Percentiles rank a stretch among this genome's conserved stretches.
Evolutionary conservation across 2,888 invertebrate species (phyloP).

Genomic region (Cantharis flavilabris): DNA sequence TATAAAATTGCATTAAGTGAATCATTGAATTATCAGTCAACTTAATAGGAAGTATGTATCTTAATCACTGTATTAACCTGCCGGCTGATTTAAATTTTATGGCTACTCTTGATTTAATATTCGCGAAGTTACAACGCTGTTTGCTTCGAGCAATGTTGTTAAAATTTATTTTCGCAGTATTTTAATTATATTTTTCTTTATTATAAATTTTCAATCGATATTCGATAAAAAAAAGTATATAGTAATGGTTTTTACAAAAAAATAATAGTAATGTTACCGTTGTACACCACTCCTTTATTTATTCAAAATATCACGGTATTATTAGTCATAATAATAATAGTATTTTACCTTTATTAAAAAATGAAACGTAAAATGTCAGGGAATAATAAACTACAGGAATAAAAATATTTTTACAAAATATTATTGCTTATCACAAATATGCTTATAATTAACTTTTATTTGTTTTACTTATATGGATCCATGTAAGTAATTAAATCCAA

Average conservation of each 20-base stretch:
- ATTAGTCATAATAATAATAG: background rate
- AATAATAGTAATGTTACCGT: conserved; percentile 8
- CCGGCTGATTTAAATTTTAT: background rate
- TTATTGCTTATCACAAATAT: background rate
- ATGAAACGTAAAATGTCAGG: background rate
- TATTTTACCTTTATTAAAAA: background rate
- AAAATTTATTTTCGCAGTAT: background rate
- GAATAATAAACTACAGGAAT: background rate
- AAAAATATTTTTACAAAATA: background rate
- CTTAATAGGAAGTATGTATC: background rate
- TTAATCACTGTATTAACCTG: background rate
- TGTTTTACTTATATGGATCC: background rate
- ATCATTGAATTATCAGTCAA: background rate
- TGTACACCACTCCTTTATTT: conserved; percentile 34
- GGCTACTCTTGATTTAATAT: background rate
- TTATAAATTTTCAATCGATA: background rate
- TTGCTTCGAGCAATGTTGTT: background rate
- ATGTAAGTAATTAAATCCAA: conserved; percentile 8
- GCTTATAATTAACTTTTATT: background rate
- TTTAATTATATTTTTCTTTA: background rate
- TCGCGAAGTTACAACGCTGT: background rate
- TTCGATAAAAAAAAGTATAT: background rate
- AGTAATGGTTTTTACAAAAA: background rate
- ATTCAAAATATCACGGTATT: conserved; percentile 27
- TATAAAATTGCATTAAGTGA: too few relatives aligned